These are phyloP conservation scores for Varecia variegata DNA, from an alignment of 2,797 vertebrate genomes.

Conservation along the genomic window DNA sequence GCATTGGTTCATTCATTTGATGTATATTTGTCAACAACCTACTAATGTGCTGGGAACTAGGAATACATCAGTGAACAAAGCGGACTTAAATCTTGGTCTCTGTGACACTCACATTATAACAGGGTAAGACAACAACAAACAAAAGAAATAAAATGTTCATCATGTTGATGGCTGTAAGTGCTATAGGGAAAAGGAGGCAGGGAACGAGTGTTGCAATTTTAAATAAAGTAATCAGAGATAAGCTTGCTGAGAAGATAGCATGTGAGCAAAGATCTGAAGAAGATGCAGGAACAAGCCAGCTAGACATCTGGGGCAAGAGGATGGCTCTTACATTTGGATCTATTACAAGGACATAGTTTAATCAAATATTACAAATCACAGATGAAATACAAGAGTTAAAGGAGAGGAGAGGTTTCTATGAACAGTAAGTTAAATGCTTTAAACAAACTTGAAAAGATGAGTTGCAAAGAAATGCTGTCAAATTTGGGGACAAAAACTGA, in stretches of 20 bases:
- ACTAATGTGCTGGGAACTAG: not conserved
- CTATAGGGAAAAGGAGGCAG: not conserved
- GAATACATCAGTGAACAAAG: not conserved
- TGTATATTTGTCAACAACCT: not conserved
- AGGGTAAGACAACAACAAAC: not conserved
- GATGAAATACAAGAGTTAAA: conserved; percentile 5
- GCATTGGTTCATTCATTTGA: not conserved
- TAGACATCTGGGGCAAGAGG: not conserved
- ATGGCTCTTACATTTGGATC: not conserved
- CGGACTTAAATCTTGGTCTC: not conserved
- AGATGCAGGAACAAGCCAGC: not conserved
- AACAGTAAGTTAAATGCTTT: conserved; percentile 18
- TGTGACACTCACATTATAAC: not conserved
- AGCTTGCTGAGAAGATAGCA: not conserved
- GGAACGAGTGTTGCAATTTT: not conserved
- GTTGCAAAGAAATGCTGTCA: conserved; percentile 22
- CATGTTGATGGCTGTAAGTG: not conserved
- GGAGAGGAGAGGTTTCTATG: not conserved
- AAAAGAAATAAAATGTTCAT: not conserved
- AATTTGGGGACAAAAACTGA: not conserved
- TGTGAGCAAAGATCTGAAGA: not conserved
- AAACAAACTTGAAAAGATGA: conserved; percentile 27
- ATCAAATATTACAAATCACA: conserved; percentile 28
- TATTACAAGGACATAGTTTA: not conserved
- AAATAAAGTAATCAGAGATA: not conserved